Base-by-base conservation (phyloP, 30 jellyfish, hydroid and myxozoan species). In the Phacellophora camtschatica region DNA sequence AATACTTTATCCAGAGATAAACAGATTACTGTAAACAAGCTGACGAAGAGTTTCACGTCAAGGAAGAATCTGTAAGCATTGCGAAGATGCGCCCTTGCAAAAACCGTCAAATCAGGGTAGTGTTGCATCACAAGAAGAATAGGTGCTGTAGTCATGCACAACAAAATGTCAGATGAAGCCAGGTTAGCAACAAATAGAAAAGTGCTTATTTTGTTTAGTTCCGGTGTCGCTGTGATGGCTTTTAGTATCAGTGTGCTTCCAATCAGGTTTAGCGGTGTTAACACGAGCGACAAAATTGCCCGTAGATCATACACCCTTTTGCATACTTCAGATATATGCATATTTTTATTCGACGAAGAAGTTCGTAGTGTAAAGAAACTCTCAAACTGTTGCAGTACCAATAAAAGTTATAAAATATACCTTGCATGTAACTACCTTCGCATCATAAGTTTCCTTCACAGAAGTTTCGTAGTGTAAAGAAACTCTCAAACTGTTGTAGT, bases 151-250 rank as follows among this genome's bases (percentile, higher is more conserved):
- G 57, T 28, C 23, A 70, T n/a, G 9, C 80, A 12, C 42, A 83
- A 18, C 29, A 71, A 7, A 23, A 83, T 31, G 53, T 83, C 95
- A 2, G 82, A 53, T 0, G 59, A 30, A 29, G 88, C 32, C 10
- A 83, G 81, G 49, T 83, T 83, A 34, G 88, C 95, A 33, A 83
- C 61, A 63, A 83, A 71, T 19, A 27, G 71, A 63, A 83, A 83
- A n/a, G 86, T 83, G 66, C 78, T 83, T 25, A 83, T 83, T 33
- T 70, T 71, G 28, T 51, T 30, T 27, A 83, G 45, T 18, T 83
- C 95, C 25, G 58, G 51, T 8, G 87, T 41, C 24, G 41, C 32
- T 5, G 46, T 56, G 4, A 83, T 83, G 0, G 86, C 95, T 69
- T 77, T 16, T 24, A 83, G 66, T 24, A 83, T 56, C 12, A 83